Base-by-base conservation (phyloP, 2,113 vertebrate species). In the Brienomyrus brachyistius region DNA sequence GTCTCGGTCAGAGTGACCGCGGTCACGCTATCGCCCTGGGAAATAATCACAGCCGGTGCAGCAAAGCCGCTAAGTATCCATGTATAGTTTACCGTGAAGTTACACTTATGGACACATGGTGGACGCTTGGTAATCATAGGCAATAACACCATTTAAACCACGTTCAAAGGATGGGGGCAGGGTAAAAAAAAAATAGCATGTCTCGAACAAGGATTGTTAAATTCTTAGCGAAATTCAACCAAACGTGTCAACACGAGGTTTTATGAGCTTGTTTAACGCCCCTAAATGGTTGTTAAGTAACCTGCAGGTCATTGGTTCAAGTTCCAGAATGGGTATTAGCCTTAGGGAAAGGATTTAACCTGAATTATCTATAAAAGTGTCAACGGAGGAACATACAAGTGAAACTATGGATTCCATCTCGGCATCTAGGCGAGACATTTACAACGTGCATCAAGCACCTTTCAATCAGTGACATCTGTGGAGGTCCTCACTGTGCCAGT, bases 401-500 rank as follows among this genome's bases (percentile, higher is more conserved):
- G 17, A 77, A 40, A 43, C 5, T 40, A 40, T 77, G 11, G 15
- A 19, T 77, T 19, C 2, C 5, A 43, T 7, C 48, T 82, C 51
- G 19, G 27, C 10, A 13, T 80, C 66, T n/a, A 52, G 88, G 88
- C 31, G 31, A 4, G 4, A 43, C 35, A 45, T 35, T 40, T 48
- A 13, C 40, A 48, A 45, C 4, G 23, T n/a, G 47, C 23, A 66
- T 80, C 43, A 54, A 87, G 50, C 35, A 40, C 13, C 51, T 31
- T 35, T 87, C 51, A 87, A 43, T 84, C 52, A 85, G 50, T 77
- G 27, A 45, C 52, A n/a, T 62, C 70, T 17, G 88, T 40, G 91
- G 87, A 90, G 83, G 66, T 88, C 88, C 90, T 85, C 84, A 7
- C n/a, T 93, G 91, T 90, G 90, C 94, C 94, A 91, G 89, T 90